A percentile compares a stretch with the other conserved stretches of the same genome.
phyloP scores from a whole-genome alignment of 2,888 invertebrate genomes.

The Elmis aenea region DNA sequence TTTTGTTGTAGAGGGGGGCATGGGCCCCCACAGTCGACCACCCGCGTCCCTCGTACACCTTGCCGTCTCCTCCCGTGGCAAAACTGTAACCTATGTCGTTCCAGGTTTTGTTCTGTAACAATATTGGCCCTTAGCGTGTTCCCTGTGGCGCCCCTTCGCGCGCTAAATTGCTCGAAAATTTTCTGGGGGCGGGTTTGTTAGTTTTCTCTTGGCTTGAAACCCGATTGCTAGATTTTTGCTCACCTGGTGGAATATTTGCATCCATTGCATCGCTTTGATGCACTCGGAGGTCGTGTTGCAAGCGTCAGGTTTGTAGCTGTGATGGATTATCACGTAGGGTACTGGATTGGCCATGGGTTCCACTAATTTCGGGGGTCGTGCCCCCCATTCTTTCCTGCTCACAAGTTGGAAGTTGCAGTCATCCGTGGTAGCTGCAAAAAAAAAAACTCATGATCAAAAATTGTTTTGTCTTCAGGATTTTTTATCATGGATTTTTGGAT shows the following conservation, averaged over 20 bases:
- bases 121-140: too few relatives aligned
- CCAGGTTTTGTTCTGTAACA: constrained; percentile 58
- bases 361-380: constrained; percentile 46
- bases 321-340: constrained; percentile 67
- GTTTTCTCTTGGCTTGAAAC: too few relatives aligned
- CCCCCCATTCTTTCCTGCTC: constrained; percentile 57
- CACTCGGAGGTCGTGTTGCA: constrained; percentile 55
- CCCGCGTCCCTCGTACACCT: constrained; percentile 66
- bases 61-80: constrained; percentile 67
- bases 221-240: constrained; percentile 2
- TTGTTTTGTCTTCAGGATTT: too few relatives aligned
- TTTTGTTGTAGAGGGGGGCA: constrained; percentile 60
- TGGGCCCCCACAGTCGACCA: constrained; percentile 69
- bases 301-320: constrained; percentile 60
- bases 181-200: too few relatives aligned
- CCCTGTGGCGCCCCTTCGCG: too few relatives aligned
- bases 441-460: background rate
- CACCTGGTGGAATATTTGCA: constrained; percentile 62
- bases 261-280: constrained; percentile 54
- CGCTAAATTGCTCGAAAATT: too few relatives aligned
- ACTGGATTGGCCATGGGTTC: constrained; percentile 54
- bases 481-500: too few relatives aligned
- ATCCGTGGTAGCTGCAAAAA: constrained; percentile 15
- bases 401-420: constrained; percentile 32
- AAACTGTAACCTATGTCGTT: constrained; percentile 70